Conservation (phyloP, 2,888 invertebrate species). For the Sinelater perroti region DNA sequence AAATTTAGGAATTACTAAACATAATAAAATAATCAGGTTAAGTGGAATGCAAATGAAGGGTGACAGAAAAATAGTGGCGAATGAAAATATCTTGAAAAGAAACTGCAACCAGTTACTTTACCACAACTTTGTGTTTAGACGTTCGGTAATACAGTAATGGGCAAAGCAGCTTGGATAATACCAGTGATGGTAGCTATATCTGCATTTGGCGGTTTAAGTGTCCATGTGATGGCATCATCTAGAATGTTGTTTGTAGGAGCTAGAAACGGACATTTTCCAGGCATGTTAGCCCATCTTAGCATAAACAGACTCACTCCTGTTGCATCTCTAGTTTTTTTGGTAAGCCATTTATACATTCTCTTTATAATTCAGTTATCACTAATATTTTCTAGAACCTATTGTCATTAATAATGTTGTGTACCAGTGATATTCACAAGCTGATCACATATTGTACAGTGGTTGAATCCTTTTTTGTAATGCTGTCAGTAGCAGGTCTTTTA, state of each 20-base stretch:
- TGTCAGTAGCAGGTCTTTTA: constrained; percentile 85
- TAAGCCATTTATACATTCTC: constrained; percentile 59
- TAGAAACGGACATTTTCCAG: constrained; percentile 87
- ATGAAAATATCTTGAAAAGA: too few relatives aligned
- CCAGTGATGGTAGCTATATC: constrained; percentile 93
- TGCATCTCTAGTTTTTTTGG: constrained; percentile 84
- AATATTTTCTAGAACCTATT: constrained; percentile 74
- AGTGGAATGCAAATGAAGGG: too few relatives aligned
- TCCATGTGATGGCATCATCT: constrained; percentile 95
- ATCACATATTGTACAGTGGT: constrained; percentile 94
- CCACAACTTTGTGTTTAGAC: constrained; percentile 67
- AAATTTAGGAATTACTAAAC: too few relatives aligned
- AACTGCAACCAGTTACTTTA: too few relatives aligned
- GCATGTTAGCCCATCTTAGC: constrained; percentile 80
- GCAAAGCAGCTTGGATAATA: constrained; percentile 81
- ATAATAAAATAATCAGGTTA: too few relatives aligned
- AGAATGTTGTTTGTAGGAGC: constrained; percentile 93
- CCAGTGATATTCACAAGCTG: constrained; percentile 83
- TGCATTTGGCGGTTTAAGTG: constrained; percentile 90
- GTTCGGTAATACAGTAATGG: constrained; percentile 81
- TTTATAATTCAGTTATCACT: constrained; percentile 10
- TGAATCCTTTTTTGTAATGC: constrained; percentile 89
- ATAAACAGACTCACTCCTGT: constrained; percentile 78
- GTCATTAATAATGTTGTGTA: constrained; percentile 84
- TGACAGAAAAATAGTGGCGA: too few relatives aligned